Percentiles rank a stretch among this genome's conserved stretches.
phyloP scores from a whole-genome alignment of 1,140 invertebrate species.

The Nasonia giraulti region DNA sequence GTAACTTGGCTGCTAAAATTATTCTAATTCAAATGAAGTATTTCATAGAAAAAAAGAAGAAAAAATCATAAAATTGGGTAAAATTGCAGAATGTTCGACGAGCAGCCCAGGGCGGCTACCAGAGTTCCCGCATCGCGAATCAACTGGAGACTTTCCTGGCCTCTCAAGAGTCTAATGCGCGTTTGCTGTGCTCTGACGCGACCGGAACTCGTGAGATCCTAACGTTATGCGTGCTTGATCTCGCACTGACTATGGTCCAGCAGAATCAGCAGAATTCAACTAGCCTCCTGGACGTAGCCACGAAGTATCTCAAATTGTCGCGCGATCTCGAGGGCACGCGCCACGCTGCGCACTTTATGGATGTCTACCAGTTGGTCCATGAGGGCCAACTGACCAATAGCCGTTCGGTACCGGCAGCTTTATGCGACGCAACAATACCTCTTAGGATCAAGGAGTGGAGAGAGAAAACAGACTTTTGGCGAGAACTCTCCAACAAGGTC shows the following conservation, averaged over 20 bases:
- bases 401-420: neutral
- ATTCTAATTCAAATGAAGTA: neutral
- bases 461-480: conserved; percentile 62
- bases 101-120: conserved; percentile 61
- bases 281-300: conserved; percentile 62
- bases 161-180: conserved; percentile 61
- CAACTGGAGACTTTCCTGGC: conserved; percentile 67
- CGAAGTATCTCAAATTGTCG: conserved; percentile 61
- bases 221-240: conserved; percentile 63
- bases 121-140: conserved; percentile 60
- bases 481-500: conserved; percentile 52
- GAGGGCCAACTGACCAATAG: conserved; percentile 51
- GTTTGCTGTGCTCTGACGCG: conserved; percentile 50
- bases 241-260: conserved; percentile 62
- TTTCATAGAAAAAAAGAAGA: neutral
- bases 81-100: conserved; percentile 62
- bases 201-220: conserved; percentile 59
- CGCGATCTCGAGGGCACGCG: conserved; percentile 57
- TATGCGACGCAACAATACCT: conserved; percentile 60
- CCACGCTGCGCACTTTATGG: conserved; percentile 48
- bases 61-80: neutral
- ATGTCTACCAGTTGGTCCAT: conserved; percentile 60
- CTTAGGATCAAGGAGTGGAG: conserved; percentile 57
- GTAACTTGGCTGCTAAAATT: conserved; percentile 7
- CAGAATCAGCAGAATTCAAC: conserved; percentile 37